Evolutionary conservation across 2,113 vertebrate species (phyloP), one percentile per base, ranked within the genome.

Genomic region (Triplophysa rosa): DNA sequence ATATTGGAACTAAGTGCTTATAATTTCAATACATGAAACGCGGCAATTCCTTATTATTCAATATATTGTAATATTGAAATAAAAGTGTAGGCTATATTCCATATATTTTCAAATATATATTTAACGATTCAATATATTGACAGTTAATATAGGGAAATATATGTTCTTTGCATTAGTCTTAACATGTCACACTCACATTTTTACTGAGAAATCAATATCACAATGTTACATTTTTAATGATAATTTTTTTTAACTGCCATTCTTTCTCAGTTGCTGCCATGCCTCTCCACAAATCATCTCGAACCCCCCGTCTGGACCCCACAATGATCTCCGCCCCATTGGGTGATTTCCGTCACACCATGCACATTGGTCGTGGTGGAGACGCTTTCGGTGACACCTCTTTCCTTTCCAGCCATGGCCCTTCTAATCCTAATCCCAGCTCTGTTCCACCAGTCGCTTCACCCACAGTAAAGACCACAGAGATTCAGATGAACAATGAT

Each of bases 311-410:
- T 45, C 87, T 94, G 89, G 92, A 93, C 84, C 93, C 94, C 11
- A 94, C 94, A 67, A 93, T 94, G 90, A 96, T 96, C 87, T 95
- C 95, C 0, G 95, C 95, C 33, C 95, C 95, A 0, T 86, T 96
- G 1, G 95, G 94, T 0, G 95, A 96, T 89, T 96, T 96, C 87
- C 92, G 95, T 11, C 95, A 96, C 90, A 96, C 95, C 16, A 93
- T 96, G 94, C 95, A 96, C 85, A 94, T 96, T 19, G 95, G 95
- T 8, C 91, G 95, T 40, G 93, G 95, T 5, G 95, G 95, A 2
- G 95, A 96, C 16, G 93, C 91, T 26, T 96, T 96, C n/a, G 95
- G 95, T 6, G 95, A 96, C 89, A 96, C 95, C 54, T 95, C 95
- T 14, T 96, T 96, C 84, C 90, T 96, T 61, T 92, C 93, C 83